Conservation (phyloP, 2,797 vertebrate genomes). For the Tinamus major region DNA sequence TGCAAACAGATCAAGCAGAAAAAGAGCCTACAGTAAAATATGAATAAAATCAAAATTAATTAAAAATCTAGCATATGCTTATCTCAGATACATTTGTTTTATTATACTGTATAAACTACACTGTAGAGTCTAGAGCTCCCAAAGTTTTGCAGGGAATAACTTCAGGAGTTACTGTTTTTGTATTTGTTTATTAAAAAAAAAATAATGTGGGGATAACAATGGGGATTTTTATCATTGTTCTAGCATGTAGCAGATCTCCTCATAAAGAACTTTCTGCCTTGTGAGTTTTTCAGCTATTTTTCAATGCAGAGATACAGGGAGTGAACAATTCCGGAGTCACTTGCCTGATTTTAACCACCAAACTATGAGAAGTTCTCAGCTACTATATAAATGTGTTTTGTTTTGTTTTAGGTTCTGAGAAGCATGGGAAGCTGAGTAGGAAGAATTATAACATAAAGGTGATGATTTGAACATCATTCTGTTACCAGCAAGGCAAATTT, state of each 20-base stretch:
- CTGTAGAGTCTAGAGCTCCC: constrained; percentile 1
- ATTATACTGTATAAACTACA: neutral
- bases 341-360: constrained; percentile 11
- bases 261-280: neutral
- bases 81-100: neutral
- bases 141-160: constrained; percentile 8
- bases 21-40: neutral
- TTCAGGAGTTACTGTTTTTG: neutral
- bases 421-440: constrained; percentile 20
- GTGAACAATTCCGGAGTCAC: neutral
- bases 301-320: constrained; percentile 3
- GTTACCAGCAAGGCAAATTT: neutral
- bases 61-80: neutral
- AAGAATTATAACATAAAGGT: constrained; percentile 2
- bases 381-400: constrained; percentile 17
- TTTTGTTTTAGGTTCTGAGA: constrained; percentile 36
- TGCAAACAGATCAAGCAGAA: constrained; percentile 15
- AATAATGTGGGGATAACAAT: neutral
- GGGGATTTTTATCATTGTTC: neutral
- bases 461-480: neutral
- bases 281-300: constrained; percentile 5
- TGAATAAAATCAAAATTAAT: neutral
- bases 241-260: neutral
- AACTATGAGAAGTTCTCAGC: neutral
- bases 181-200: neutral